Base-by-base conservation (phyloP, 2,113 vertebrate species). In the Brachyistius frenatus region DNA sequence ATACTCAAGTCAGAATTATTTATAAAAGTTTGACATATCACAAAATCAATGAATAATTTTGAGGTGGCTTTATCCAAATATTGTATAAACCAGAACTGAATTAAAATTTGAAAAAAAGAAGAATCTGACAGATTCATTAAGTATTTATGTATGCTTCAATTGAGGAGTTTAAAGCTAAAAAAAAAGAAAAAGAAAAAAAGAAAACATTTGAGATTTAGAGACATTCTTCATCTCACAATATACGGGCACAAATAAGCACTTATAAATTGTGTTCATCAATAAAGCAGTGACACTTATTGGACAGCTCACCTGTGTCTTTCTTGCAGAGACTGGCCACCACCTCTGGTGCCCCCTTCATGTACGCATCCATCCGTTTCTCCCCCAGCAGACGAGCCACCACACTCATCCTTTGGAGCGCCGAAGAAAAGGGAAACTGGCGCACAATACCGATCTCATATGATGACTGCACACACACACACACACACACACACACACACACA, bases 371-470 rank as follows among this genome's bases (percentile, higher is more conserved):
- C 53, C 95, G 96, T 86, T 97, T 98, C 81, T 97, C 96, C 33
- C 97, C 97, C 0, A 99, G 93, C 53, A 95, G 92, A 78, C 96
- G 96, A 0, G 95, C 94, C 52, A 99, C 95, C 10, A 99, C 97
- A 72, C 95, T 96, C 98, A 98, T 99, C 61, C 98, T 96, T 89
- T 99, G 98, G 79, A 97, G 66, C 7, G 94, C 96, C 3, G 98
- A 99, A 39, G 98, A 99, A 90, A 99, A 99, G 0, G 98, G 98
- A 83, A 99, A 99, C 95, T 99, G 98, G 3, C 97, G 96, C 67
- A 99, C 97, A 0, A 99, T 98, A 84, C 98, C 98, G 11, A 99
- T 99, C 87, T 99, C 97, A 67, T 99, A 97, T 61, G 92, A 81
- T 1, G 94, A 91, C 98, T 99, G 90, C 61, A 65, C 30, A 76